These are phyloP conservation scores for Ceratoteleas bidentatus DNA, from an alignment of 1,140 invertebrate genomes.

Conservation along the genomic window DNA sequence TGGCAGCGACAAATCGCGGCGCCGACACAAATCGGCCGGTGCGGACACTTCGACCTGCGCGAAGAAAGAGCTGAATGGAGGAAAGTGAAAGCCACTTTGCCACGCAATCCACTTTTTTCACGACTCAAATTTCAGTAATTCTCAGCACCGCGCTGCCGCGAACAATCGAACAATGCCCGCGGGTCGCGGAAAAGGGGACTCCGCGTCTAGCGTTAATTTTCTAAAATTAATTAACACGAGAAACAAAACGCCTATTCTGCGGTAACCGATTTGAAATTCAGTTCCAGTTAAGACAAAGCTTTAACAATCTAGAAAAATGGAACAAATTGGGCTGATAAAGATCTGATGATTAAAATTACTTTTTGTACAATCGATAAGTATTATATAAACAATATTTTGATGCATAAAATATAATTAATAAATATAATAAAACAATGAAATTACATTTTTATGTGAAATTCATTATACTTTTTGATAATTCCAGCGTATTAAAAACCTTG, in stretches of 20 bases:
- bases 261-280: too few species aligned
- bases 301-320: too few species aligned
- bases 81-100: conserved; percentile 39
- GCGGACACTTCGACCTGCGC: background rate
- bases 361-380: too few species aligned
- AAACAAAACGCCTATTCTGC: too few species aligned
- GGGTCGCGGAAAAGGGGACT: background rate
- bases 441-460: too few species aligned
- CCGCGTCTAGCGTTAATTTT: background rate
- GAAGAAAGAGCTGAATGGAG: conserved; percentile 30
- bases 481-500: too few species aligned
- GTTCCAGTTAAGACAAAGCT: background rate
- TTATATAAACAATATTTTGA: too few species aligned
- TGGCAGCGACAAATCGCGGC: background rate
- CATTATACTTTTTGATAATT: too few species aligned
- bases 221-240: background rate
- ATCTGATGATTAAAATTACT: too few species aligned
- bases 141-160: conserved; percentile 9
- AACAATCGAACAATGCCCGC: conserved; percentile 31
- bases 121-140: conserved; percentile 40
- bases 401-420: too few species aligned
- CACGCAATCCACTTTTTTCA: conserved; percentile 23
- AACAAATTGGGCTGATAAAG: too few species aligned
- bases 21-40: background rate
- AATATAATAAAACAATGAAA: too few species aligned